Evolutionary conservation across 2,797 vertebrate genomes (phyloP).

Genomic region (Acanthopagrus latus): DNA sequence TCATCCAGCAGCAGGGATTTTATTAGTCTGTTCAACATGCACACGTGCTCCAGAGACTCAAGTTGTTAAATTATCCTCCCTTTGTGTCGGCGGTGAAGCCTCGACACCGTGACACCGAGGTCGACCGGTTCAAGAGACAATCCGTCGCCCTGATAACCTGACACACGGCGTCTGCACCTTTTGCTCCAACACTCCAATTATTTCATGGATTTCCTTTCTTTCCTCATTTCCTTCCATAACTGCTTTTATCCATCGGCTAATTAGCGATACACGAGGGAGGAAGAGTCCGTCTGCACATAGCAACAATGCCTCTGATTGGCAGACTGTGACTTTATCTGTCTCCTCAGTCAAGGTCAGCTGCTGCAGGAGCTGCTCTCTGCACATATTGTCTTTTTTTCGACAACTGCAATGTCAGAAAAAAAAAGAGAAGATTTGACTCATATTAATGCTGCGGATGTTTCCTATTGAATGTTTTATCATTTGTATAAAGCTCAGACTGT

Average conservation of each 20-base stretch:
- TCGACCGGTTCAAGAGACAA: neutral
- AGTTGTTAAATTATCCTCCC: neutral
- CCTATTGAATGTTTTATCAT: neutral
- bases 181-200: neutral
- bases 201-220: neutral
- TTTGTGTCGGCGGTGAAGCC: no score
- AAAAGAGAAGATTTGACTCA: neutral
- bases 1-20: neutral
- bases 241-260: slow-evolving; percentile 12
- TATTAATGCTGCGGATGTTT: neutral
- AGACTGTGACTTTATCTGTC: slow-evolving; percentile 51
- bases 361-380: slow-evolving; percentile 35
- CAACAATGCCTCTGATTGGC: slow-evolving; percentile 48
- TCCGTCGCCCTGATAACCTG: neutral
- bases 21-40: neutral
- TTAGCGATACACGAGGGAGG: neutral
- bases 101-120: neutral
- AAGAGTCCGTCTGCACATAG: slow-evolving; percentile 3
- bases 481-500: neutral
- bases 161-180: neutral
- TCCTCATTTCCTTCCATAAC: neutral
- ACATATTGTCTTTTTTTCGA: neutral
- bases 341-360: slow-evolving; percentile 60
- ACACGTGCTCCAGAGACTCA: neutral
- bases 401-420: neutral